A percentile compares a stretch with the other conserved stretches of the same genome.
phyloP scores from a whole-genome alignment of 2,888 invertebrate genomes.

The Eupithecia abbreviata region DNA sequence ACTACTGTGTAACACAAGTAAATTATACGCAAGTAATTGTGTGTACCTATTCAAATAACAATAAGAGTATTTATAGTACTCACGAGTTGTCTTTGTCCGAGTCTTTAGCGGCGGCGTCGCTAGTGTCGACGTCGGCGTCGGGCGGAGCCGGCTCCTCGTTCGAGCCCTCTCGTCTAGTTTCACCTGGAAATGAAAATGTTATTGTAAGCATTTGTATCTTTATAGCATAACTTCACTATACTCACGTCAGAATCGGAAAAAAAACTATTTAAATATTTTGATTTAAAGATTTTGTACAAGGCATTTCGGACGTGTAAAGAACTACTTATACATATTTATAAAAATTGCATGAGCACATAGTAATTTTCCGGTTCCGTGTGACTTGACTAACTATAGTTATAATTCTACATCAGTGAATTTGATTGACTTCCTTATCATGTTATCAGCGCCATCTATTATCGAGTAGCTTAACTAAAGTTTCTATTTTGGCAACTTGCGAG shows the following conservation, averaged over 20 bases:
- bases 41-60: background rate
- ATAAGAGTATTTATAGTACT: constrained; percentile 10
- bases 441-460: constrained; percentile 44
- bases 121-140: constrained; percentile 68
- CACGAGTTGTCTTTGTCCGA: constrained; percentile 70
- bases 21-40: background rate
- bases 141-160: constrained; percentile 73
- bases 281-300: background rate
- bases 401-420: background rate
- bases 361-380: background rate
- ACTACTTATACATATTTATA: background rate
- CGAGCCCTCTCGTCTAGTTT: constrained; percentile 74
- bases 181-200: constrained; percentile 56
- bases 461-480: constrained; percentile 31
- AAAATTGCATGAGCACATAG: background rate
- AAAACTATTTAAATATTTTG: background rate
- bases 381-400: background rate
- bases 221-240: background rate
- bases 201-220: background rate
- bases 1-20: background rate
- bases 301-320: background rate
- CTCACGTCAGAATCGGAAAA: background rate
- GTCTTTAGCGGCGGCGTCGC: constrained; percentile 68
- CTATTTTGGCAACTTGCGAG: background rate
- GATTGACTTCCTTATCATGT: background rate